Evolutionary conservation across 2,888 invertebrate species (phyloP).

Genomic region (Tholera decimalis): DNA sequence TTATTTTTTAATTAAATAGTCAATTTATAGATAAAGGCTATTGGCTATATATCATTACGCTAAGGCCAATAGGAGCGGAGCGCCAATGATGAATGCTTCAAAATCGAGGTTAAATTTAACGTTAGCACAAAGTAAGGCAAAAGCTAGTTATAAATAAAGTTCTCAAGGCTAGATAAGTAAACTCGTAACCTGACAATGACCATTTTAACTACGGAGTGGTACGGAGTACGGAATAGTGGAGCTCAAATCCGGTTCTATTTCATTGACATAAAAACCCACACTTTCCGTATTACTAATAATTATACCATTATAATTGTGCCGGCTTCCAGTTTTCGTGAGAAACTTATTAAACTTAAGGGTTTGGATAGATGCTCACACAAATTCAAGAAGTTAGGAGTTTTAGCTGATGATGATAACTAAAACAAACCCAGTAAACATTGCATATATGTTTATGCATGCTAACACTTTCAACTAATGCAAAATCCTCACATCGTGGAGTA

Average conservation of each 20-base stretch:
- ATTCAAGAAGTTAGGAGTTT: neutral
- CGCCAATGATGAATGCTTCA: too few relatives aligned
- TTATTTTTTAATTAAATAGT: too few relatives aligned
- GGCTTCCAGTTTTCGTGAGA: slow-evolving; percentile 1
- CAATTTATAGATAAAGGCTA: too few relatives aligned
- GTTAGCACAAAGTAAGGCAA: too few relatives aligned
- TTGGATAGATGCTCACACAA: neutral
- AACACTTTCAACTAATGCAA: slow-evolving; percentile 1
- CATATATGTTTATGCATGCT: neutral
- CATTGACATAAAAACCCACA: slow-evolving; percentile 58
- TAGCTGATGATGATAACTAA: neutral
- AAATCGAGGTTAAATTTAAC: too few relatives aligned
- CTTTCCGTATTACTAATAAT: slow-evolving; percentile 19
- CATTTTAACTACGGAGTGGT: slow-evolving; percentile 60
- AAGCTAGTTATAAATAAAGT: slow-evolving; percentile 50
- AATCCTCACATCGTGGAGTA: neutral
- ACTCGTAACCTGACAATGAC: slow-evolving; percentile 72
- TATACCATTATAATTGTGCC: slow-evolving; percentile 21
- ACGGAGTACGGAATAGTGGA: slow-evolving; percentile 47
- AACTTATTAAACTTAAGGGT: neutral
- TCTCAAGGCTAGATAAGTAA: slow-evolving; percentile 68
- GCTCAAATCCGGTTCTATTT: slow-evolving; percentile 65
- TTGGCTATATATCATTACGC: too few relatives aligned
- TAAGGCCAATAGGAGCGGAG: too few relatives aligned
- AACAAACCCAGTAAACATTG: neutral